These are phyloP conservation scores for Muscicapa adusta DNA, from an alignment of 2,113 vertebrate species.

Conservation along the genomic window DNA sequence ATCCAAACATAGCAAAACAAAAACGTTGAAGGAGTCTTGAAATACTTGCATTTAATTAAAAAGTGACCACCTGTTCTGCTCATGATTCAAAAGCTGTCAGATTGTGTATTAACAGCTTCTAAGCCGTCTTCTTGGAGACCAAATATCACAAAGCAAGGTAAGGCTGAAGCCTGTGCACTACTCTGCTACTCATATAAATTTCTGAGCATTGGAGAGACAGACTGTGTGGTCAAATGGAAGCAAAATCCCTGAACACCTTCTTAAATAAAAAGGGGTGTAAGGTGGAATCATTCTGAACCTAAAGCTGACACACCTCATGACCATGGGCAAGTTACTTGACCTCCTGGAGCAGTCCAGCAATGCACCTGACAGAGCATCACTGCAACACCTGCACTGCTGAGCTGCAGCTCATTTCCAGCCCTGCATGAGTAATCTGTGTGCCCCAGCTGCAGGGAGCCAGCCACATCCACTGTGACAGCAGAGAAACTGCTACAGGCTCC, in stretches of 20 bases:
- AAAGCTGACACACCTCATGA: not conserved
- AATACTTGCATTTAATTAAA: not conserved
- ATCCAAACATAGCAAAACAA: not conserved
- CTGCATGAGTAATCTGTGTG: not conserved
- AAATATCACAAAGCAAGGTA: fast-evolving
- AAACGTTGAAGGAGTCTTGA: not conserved
- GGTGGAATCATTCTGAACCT: not conserved
- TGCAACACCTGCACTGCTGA: not conserved
- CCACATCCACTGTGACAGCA: not conserved
- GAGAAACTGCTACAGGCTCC: not conserved
- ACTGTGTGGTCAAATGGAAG: fast-evolving
- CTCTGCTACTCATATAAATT: not conserved
- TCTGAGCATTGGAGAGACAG: not conserved
- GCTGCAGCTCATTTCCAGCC: not conserved
- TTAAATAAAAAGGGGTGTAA: not conserved
- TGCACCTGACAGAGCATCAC: not conserved
- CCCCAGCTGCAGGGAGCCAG: not conserved
- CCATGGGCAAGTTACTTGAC: not conserved
- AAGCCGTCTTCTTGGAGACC: not conserved
- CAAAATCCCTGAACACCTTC: not conserved
- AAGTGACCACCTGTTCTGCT: not conserved
- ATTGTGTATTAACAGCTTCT: not conserved
- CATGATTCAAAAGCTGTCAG: not conserved
- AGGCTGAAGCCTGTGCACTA: fast-evolving
- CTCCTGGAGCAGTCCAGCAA: not conserved